Base-by-base conservation (phyloP, 2,113 vertebrate species). In the Lanius ludovicianus region DNA sequence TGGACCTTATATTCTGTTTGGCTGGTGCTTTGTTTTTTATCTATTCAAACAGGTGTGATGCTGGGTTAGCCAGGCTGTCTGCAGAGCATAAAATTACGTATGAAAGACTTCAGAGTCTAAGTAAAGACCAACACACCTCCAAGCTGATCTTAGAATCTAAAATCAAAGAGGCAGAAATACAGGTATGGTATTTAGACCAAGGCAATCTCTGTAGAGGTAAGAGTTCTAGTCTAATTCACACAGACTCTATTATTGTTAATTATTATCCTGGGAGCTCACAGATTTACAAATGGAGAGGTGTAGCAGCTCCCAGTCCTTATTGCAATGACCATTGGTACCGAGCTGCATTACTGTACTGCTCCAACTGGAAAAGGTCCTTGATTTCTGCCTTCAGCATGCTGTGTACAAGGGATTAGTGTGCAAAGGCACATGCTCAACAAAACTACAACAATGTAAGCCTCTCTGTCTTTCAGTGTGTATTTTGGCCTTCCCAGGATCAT, bases 91-190 rank as follows among this genome's bases (percentile, higher is more conserved):
- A 98, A 82, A 96, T 98, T 8, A 98, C 98, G 0, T 98, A 97
- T 7, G 98, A 98, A 94, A 97, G 98, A 37, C 98, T 98, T 64
- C 98, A 98, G 88, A 98, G 96, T 91, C 79, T 98, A 90, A 98
- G 95, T 90, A 98, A 98, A 94, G 98, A 98, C 41, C 98, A 98
- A 60, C 98, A 98, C 52, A 98, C 98, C 23, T 97, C 98, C 70
- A 98, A 98, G 74, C 79, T 98, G 55, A 97, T 98, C 94, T 79
- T 98, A 97, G 99, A 99, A 96, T 98, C 99, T 8, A 98, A 98
- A 95, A 98, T 98, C 96, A 99, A 99, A 81, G 98, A 98, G 13
- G 97, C 98, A 77, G 98, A 98, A 95, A 98, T 98, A 79, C 98
- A 98, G 98, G 98, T 98, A 97, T 16, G 88, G 24, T 82, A 35